Conservation (phyloP, 1,140 invertebrate genomes). For the Zaprionus ornatus region DNA sequence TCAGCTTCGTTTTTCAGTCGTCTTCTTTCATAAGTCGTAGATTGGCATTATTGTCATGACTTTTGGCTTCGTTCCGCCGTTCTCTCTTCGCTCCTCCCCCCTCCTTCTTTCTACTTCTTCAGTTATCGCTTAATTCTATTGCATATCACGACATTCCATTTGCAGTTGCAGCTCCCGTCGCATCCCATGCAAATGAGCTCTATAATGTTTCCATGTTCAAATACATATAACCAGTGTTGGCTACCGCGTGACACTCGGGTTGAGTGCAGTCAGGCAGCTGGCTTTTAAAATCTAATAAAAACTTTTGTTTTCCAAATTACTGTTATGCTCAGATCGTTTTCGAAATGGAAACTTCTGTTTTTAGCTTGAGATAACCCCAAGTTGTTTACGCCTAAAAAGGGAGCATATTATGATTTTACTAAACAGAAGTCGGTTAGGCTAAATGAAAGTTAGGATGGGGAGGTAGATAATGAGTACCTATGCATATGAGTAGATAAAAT, state of each 20-base stretch:
- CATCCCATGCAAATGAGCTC: constrained; percentile 68
- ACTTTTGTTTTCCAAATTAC: constrained; percentile 25
- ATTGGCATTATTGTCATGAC: constrained; percentile 80
- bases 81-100: not conserved
- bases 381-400: constrained; percentile 8
- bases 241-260: constrained; percentile 40
- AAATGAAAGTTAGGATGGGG: not conserved
- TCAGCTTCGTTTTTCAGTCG: constrained; percentile 75
- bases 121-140: constrained; percentile 73
- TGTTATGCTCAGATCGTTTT: constrained; percentile 14
- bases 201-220: constrained; percentile 58
- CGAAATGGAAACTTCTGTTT: constrained; percentile 11
- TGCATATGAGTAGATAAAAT: not conserved
- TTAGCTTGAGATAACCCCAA: not conserved
- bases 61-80: constrained; percentile 35
- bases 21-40: constrained; percentile 73
- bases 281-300: constrained; percentile 49
- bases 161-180: constrained; percentile 24
- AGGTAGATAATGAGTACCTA: not conserved
- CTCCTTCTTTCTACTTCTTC: not conserved
- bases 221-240: constrained; percentile 40
- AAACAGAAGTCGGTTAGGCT: constrained; percentile 1
- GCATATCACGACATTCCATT: constrained; percentile 50
- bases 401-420: not conserved
- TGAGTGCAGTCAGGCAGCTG: constrained; percentile 47